Base-by-base conservation (phyloP, 2,113 vertebrate genomes). In the Lathamus discolor region DNA sequence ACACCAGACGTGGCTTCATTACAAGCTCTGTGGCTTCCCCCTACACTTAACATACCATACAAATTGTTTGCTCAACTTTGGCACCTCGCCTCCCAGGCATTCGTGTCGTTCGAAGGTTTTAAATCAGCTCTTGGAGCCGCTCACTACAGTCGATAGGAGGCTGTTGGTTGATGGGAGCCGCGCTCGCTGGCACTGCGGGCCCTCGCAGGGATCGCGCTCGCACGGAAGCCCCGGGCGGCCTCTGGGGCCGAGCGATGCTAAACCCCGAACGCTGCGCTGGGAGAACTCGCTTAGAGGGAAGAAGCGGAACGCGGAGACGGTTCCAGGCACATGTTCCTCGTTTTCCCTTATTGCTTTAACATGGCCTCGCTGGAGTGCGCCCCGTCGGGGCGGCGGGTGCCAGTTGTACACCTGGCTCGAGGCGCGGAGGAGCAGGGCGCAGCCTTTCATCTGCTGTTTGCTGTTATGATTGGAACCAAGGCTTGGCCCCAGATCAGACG, bases 241-340 rank as follows among this genome's bases (percentile, higher is more conserved):
- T 96, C 51, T 82, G 97, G 97, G 97, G 87, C 95, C 62, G 88
- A 97, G 91, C 72, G 95, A 98, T 72, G 97, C 95, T 94, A 31
- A 97, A 94, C 91, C 96, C 93, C 96, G 28, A 91, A 94, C 85
- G 41, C 81, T 31, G 88, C 96, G 93, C 96, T 94, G 98, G 98
- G 98, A 98, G 97, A 98, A 98, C 96, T 98, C 98, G 97, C 98
- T 98, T 98, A 96, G 97, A 97, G 98, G 94, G 91, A 95, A 98
- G 9, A 67, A 86, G 94, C 20, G 95, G 92, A 96, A 93, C 90
- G 98, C 98, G 96, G 73, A 82, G 98, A 94, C 73, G 49, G 97
- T 97, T 95, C 78, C 83, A 98, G 96, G 96, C 99, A 98, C 97
- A 97, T 98, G 98, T 98, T 98, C 79, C 97, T 98, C 97, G 83